These are phyloP conservation scores for Oscheius myriophilus DNA, from an alignment of 2,888 invertebrate genomes.

Conservation along the genomic window DNA sequence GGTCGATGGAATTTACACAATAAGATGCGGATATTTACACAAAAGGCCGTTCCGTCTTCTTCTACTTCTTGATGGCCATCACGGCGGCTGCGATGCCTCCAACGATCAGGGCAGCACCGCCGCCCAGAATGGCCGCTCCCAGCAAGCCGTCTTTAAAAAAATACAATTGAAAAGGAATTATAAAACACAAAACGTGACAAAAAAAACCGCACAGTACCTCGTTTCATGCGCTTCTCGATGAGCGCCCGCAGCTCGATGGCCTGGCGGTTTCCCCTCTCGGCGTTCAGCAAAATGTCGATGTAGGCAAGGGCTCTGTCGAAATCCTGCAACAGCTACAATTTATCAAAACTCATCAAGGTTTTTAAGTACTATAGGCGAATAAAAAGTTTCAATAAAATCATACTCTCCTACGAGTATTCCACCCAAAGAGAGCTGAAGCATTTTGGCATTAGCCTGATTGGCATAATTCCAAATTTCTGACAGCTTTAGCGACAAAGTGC, in stretches of 20 bases:
- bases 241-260: constrained; percentile 82
- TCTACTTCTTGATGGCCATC: constrained; percentile 22
- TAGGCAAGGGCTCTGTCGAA: constrained; percentile 86
- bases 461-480: too few species aligned
- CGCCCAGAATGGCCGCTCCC: constrained; percentile 66
- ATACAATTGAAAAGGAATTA: neutral
- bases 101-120: constrained; percentile 63
- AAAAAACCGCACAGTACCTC: too few species aligned
- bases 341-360: neutral
- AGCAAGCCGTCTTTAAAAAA: constrained; percentile 61
- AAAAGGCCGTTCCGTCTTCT: neutral
- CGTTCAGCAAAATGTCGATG: constrained; percentile 82
- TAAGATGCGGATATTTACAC: neutral
- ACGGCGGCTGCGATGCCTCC: constrained; percentile 55
- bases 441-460: too few species aligned
- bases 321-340: constrained; percentile 77
- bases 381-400: too few species aligned
- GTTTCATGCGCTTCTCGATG: constrained; percentile 89
- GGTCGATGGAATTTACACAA: neutral
- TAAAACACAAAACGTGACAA: too few species aligned
- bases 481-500: too few species aligned
- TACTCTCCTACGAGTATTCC: too few species aligned
- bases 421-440: too few species aligned
- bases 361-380: neutral
- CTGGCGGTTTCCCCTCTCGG: constrained; percentile 89